Conservation (phyloP, 1,140 invertebrate genomes). For the Portunus trituberculatus region DNA sequence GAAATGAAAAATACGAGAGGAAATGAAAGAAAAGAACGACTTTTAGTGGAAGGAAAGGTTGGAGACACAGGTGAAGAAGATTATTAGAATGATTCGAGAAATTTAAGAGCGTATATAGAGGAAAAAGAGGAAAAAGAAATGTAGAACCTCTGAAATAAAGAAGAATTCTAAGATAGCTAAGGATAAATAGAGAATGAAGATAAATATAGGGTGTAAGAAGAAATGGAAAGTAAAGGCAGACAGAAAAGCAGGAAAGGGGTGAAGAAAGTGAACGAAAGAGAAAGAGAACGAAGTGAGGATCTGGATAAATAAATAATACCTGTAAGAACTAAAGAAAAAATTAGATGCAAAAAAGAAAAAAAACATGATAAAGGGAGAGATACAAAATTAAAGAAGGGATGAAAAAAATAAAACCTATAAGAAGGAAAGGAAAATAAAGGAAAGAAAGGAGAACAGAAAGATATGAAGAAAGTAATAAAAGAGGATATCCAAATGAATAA, state of each 20-base stretch:
- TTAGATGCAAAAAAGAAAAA: too few species aligned
- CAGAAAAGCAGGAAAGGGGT: not conserved
- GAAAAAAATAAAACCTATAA: too few species aligned
- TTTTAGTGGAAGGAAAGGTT: not conserved
- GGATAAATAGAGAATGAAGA: not conserved
- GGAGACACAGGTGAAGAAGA: not conserved
- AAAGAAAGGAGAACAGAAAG: too few species aligned
- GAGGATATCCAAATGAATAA: not conserved
- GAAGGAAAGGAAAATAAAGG: too few species aligned
- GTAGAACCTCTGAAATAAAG: not conserved
- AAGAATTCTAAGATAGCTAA: not conserved
- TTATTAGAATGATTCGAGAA: not conserved
- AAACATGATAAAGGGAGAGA: too few species aligned
- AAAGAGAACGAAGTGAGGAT: not conserved
- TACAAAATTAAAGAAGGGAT: too few species aligned
- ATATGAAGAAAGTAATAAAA: not conserved
- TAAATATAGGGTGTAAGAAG: not conserved
- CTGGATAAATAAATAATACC: too few species aligned
- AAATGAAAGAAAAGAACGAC: not conserved
- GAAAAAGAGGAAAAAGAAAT: not conserved
- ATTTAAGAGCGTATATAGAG: not conserved
- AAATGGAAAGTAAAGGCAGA: not conserved
- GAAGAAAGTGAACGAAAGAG: not conserved
- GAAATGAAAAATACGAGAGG: not conserved
- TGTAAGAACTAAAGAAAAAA: too few species aligned